These are phyloP conservation scores for Zaprionus lachaisei DNA, from an alignment of 1,140 invertebrate species.

Conservation along the genomic window DNA sequence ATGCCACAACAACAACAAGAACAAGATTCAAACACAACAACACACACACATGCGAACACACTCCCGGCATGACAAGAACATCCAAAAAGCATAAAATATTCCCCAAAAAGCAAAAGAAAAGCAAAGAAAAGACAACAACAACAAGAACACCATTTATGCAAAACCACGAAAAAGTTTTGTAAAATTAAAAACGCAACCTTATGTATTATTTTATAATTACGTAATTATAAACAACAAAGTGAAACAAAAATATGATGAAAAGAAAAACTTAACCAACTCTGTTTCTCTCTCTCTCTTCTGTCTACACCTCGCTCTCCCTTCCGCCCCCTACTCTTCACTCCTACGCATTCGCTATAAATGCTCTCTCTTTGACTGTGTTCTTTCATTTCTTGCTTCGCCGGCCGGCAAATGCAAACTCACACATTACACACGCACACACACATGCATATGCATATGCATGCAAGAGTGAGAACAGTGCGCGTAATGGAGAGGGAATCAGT, in stretches of 20 bases:
- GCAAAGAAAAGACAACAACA: slow-evolving; percentile 39
- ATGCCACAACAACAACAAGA: slow-evolving; percentile 44
- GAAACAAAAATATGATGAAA: slow-evolving; percentile 81
- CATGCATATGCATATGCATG: slow-evolving; percentile 19
- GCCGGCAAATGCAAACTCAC: slow-evolving; percentile 55
- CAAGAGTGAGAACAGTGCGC: slow-evolving; percentile 20
- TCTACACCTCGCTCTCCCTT: slow-evolving; percentile 12
- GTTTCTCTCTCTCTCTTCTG: slow-evolving; percentile 54
- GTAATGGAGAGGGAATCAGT: not conserved
- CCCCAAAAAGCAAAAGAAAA: slow-evolving; percentile 55
- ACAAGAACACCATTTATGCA: slow-evolving; percentile 26
- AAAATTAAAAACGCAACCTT: slow-evolving; percentile 76
- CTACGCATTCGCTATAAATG: slow-evolving; percentile 12
- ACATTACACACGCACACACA: slow-evolving; percentile 17
- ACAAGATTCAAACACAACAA: slow-evolving; percentile 37
- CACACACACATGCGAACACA: slow-evolving; percentile 41
- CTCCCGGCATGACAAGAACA: slow-evolving; percentile 54
- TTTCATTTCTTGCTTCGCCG: slow-evolving; percentile 48
- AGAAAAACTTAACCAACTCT: slow-evolving; percentile 71
- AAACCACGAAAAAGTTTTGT: slow-evolving; percentile 66
- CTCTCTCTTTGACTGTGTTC: slow-evolving; percentile 1
- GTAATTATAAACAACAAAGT: slow-evolving; percentile 81
- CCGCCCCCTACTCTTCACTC: not conserved
- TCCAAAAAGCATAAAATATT: slow-evolving; percentile 48
- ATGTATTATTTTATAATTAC: slow-evolving; percentile 83